Base-by-base conservation (phyloP, 2,797 vertebrate genomes). In the Serranus cabrilla region DNA sequence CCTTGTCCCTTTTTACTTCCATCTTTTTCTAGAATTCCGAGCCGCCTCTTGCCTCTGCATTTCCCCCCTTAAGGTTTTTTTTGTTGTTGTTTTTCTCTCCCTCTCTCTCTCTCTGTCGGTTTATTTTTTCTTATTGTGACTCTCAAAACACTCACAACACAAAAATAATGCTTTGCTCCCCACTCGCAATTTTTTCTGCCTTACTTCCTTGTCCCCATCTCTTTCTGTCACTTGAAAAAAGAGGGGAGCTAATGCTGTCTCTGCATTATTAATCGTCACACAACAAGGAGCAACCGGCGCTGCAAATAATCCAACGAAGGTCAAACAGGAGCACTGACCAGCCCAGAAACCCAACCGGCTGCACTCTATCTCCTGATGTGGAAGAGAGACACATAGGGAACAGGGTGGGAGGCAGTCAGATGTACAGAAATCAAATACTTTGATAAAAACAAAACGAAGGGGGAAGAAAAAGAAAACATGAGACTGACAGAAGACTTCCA, bases 211-310 rank as follows among this genome's bases (percentile, higher is more conserved):
- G 27, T 66, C 66, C 8, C 11, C 31, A 13, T 71, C 59, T 78
- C 70, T 83, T 82, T 78, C 13, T 61, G 71, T 60, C 55, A 78
- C 70, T 79, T 89, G 45, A 78, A 74, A 82, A 87, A 88, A 86
- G 57, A 79, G 55, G 45, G 43, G 68, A 87, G 84, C 83, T 91
- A 87, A 90, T 88, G 78, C 80, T 65, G 45, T 31, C 17, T 69
- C 78, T 90, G 83, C 90, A 94, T 93, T 91, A 94, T 93, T 92
- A 91, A 92, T 91, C 71, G 80, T 71, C 65, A 76, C 78, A 84
- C 85, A 87, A 86, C 85, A 85, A 81, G 66, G 58, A 88, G 86
- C 89, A 88, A 82, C 82, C 82, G 74, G 85, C 80, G 62, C 75
- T 76, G 85, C 78, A 89, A 93, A 87, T 78, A 77, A 88, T 89